Conservation (phyloP, 2,888 invertebrate species). For the Pollenia angustigena region DNA sequence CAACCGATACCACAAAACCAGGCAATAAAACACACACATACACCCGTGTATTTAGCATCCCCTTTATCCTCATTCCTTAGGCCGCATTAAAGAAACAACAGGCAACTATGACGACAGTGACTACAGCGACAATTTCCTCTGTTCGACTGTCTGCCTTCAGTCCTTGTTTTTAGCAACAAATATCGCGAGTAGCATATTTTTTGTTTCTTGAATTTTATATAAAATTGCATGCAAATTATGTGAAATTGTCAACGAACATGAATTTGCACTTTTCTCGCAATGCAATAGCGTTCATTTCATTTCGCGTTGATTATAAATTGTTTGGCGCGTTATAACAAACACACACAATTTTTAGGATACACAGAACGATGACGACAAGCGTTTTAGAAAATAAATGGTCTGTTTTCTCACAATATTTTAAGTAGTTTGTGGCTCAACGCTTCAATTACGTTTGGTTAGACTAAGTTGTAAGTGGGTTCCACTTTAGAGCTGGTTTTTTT, state of each 20-base stretch:
- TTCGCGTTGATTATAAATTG: slow-evolving; percentile 78
- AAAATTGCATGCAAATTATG: slow-evolving; percentile 77
- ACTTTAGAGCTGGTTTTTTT: slow-evolving; percentile 22
- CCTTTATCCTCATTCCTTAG: slow-evolving; percentile 64
- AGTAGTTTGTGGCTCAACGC: slow-evolving; percentile 4
- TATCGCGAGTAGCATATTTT: slow-evolving; percentile 20
- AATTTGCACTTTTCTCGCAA: slow-evolving; percentile 82
- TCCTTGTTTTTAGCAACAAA: slow-evolving; percentile 53
- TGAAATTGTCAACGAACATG: slow-evolving; percentile 83
- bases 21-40: background rate
- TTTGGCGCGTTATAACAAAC: slow-evolving; percentile 63
- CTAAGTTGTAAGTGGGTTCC: background rate
- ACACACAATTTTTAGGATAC: background rate
- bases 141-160: slow-evolving; percentile 41
- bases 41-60: slow-evolving; percentile 21
- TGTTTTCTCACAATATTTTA: background rate
- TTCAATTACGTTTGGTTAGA: background rate
- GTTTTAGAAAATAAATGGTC: background rate
- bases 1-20: slow-evolving; percentile 15
- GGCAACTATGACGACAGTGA: slow-evolving; percentile 30
- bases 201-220: slow-evolving; percentile 45
- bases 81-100: slow-evolving; percentile 28
- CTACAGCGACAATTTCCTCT: slow-evolving; percentile 50
- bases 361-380: slow-evolving; percentile 27
- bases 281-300: slow-evolving; percentile 78